Conservation (phyloP, 30 jellyfish, hydroid and myxozoan genomes). For the Pseudorhiza aurosa region DNA sequence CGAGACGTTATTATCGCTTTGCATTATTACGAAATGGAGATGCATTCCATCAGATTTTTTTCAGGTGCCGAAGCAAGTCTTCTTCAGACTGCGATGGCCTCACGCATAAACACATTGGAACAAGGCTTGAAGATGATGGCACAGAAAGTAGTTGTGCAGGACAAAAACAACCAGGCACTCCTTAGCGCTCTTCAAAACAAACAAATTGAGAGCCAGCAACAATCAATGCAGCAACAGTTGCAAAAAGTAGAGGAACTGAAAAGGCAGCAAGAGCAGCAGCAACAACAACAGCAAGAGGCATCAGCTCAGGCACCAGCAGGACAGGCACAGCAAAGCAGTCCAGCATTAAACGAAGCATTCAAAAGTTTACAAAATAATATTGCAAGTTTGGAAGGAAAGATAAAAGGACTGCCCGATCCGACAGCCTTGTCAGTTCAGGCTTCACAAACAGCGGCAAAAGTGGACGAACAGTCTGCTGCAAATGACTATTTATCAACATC, state of each 20-base stretch:
- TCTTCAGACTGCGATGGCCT: slow-evolving; percentile 32
- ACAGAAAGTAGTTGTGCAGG: slow-evolving; percentile 43
- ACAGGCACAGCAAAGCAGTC: slow-evolving; percentile 17
- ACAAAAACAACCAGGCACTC: slow-evolving; percentile 32
- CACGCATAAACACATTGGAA: slow-evolving; percentile 33
- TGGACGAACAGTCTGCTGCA: slow-evolving; percentile 54
- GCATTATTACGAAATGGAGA: too few relatives aligned
- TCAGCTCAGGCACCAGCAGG: slow-evolving; percentile 26
- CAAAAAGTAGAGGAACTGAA: background rate
- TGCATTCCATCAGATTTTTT: too few relatives aligned
- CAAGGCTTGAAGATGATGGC: slow-evolving; percentile 61
- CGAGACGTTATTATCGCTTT: too few relatives aligned
- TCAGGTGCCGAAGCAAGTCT: background rate
- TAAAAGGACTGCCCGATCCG: slow-evolving; percentile 69
- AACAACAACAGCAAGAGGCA: slow-evolving; percentile 29
- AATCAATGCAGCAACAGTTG: slow-evolving; percentile 9
- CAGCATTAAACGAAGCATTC: slow-evolving; percentile 49
- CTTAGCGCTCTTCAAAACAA: slow-evolving; percentile 55
- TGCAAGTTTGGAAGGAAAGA: slow-evolving; percentile 72
- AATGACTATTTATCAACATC: slow-evolving; percentile 63
- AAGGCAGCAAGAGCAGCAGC: slow-evolving; percentile 11
- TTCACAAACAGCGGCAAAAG: slow-evolving; percentile 43
- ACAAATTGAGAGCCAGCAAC: slow-evolving; percentile 45
- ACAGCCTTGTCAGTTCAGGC: slow-evolving; percentile 55
- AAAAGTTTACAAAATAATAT: slow-evolving; percentile 49